Evolutionary conservation across 2,888 invertebrate species (phyloP), one percentile per base, ranked within the genome.

Genomic region (Chalcis sispes): DNA sequence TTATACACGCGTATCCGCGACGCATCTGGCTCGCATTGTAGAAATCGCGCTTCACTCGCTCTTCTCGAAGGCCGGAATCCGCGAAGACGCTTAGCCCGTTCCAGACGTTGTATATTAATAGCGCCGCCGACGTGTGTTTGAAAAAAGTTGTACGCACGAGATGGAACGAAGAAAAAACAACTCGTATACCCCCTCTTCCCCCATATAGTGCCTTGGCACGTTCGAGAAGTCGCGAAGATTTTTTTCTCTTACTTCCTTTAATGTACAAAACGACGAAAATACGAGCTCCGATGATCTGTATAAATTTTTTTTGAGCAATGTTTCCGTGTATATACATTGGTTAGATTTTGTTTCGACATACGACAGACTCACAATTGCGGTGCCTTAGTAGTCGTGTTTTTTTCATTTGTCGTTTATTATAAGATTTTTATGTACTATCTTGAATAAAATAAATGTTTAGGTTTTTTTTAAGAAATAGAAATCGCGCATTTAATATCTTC

Each of bases 281-380:
- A 52, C 64, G 23, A 20, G 23, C 56, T 65, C 18, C 64, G 8
- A 69, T 80, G 71, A 81, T 81, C 74, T 82, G 81, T 82, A 81
- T 82, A 82, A 81, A 82, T 80, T 82, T 65, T 80, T 74, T 72
- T 73, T 77, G 46, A 62, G 77, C 61, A 29, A 77, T 69, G 54
- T 20, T 50, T 73, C 27, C 77, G 67, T 81, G 72, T 80, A 79
- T 77, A 81, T 78, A 79, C 77, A 79, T 36, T 75, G 42, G 20
- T 64, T 46, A 48, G 67, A 25, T 62, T 32, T 66, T 10, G 56
- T 65, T n/a, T n/a, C 61, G 46, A 74, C 48, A 18, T 8, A 10
- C 13, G 32, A 15, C 25, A 42, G 25, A 64, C 25, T 13, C 27
- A n/a, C 18, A 42, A 54, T 59, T 32, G 18, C 54, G 42, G 50